Percentiles rank a stretch among this genome's conserved stretches.
These are phyloP conservation scores for Elymnias hypermnestra DNA, from an alignment of 1,140 invertebrate species.

Conservation along the genomic window DNA sequence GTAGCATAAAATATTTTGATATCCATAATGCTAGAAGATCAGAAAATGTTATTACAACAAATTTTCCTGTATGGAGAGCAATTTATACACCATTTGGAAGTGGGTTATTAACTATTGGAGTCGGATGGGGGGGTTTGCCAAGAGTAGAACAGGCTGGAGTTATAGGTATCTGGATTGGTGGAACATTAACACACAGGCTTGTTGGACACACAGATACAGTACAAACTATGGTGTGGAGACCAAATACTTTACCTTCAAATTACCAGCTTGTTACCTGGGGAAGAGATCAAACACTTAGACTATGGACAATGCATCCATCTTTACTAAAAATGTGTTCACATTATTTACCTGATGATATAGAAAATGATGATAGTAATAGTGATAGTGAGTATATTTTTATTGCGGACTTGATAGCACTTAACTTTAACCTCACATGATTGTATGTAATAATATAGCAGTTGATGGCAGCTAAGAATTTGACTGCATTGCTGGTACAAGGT, in stretches of 20 bases:
- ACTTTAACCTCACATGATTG: too few relatives aligned
- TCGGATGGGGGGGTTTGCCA: conserved; percentile 70
- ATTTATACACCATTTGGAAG: conserved; percentile 95
- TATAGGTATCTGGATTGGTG: conserved; percentile 70
- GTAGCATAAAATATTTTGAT: conserved; percentile 96
- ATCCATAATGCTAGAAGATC: conserved; percentile 88
- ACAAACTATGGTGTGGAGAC: conserved; percentile 95
- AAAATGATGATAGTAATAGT: conserved; percentile 64
- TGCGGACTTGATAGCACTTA: too few relatives aligned
- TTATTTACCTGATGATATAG: conserved; percentile 73
- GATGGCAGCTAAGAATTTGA: too few relatives aligned
- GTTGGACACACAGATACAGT: conserved; percentile 95
- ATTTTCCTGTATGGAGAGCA: conserved; percentile 95
- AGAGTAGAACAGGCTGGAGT: conserved; percentile 71
- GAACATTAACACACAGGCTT: conserved; percentile 77
- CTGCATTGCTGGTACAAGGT: too few relatives aligned
- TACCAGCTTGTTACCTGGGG: conserved; percentile 97
- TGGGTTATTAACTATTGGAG: conserved; percentile 90
- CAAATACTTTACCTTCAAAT: conserved; percentile 80
- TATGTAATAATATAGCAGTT: too few relatives aligned
- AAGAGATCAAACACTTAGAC: conserved; percentile 92
- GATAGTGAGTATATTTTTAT: conserved; percentile 61
- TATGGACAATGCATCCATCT: conserved; percentile 92
- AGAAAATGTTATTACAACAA: conserved; percentile 89
- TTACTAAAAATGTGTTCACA: conserved; percentile 84